A percentile compares a stretch with the other conserved stretches of the same genome.
Conservation (phyloP, 1,140 invertebrate genomes). For the Ptiloglossa arizonensis region DNA sequence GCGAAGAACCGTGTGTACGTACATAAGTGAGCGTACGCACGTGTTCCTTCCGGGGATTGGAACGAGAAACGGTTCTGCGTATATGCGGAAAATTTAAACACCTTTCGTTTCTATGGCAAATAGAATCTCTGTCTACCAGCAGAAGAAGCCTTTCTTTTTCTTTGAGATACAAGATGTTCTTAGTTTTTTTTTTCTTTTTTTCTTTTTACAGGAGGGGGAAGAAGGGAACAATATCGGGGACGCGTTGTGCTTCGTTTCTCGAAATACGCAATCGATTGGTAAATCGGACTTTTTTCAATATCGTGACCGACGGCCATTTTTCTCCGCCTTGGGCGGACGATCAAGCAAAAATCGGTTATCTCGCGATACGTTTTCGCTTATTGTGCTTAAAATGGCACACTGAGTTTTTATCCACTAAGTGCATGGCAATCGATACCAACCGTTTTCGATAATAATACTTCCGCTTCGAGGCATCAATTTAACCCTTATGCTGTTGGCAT, state of each 20-base stretch:
- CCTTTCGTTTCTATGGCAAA: conserved; percentile 47
- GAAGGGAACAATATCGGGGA: conserved; percentile 23
- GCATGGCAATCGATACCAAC: conserved; percentile 42
- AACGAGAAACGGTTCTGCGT: conserved; percentile 1
- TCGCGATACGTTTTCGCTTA: neutral
- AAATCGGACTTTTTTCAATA: neutral
- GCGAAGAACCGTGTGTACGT: conserved; percentile 12
- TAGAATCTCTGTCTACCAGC: conserved; percentile 53
- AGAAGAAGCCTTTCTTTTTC: conserved; percentile 47
- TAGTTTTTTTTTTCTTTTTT: too few species aligned
- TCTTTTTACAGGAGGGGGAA: too few species aligned
- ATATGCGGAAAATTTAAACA: conserved; percentile 38
- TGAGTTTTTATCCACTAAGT: conserved; percentile 50
- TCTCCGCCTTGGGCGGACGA: neutral
- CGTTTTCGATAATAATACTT: conserved; percentile 1
- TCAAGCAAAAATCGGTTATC: conserved; percentile 8
- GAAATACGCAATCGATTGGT: too few species aligned
- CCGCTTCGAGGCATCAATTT: neutral
- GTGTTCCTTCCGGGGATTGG: neutral
- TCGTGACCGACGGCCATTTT: neutral
- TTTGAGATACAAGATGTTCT: conserved; percentile 29
- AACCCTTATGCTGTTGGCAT: neutral
- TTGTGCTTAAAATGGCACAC: conserved; percentile 51
- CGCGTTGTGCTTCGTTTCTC: neutral
- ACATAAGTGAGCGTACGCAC: neutral